Base-by-base conservation (phyloP, 2,888 invertebrate species). In the Linyphia triangularis region DNA sequence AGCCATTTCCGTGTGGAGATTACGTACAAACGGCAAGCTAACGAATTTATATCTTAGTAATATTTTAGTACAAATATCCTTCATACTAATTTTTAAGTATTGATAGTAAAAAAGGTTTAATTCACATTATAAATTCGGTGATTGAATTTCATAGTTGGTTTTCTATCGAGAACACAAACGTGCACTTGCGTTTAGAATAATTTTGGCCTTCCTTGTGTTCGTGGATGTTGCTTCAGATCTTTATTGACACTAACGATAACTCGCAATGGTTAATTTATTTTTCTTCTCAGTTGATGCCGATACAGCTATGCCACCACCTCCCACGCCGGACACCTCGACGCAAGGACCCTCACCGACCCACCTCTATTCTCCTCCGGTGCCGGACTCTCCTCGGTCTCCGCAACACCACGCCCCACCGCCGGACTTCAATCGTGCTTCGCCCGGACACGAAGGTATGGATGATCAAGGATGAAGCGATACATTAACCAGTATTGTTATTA, bases 341-440 rank as follows among this genome's bases (percentile, higher is more conserved):
- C 85, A 77, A 10, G 70, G 69, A 5, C 85, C 77, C 40, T 78
- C 85, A 1, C 78, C 85, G 2, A 85, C 77, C 13, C 85, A 78
- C 22, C 43, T 78, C 13, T 85, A 78, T 7, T 61, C 78, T 0
- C 85, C 78, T 0, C 16, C 40, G 0, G 16, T 28, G 22, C 84
- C 77, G 10, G 85, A 78, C 40, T 67, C 78, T 0, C 85, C 85
- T 5, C 16, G 78, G 16, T 85, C 85, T 2, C 78, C 78, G 1
- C 78, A 78, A 24, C 28, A 82, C 22, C 26, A 70, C 10, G 51
- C 69, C 4, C 33, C 33, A 9, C 33, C 33, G 33, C n/a, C 37
- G 28, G 65, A 77, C 2, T 57, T 40, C 40, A 85, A 78, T 26
- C 61, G 82, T 1, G n/a, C n/a, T n/a, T 70, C 69, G 2, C 70